Conservation (phyloP, 2,888 invertebrate genomes). For the Gasteruption jaculator region DNA sequence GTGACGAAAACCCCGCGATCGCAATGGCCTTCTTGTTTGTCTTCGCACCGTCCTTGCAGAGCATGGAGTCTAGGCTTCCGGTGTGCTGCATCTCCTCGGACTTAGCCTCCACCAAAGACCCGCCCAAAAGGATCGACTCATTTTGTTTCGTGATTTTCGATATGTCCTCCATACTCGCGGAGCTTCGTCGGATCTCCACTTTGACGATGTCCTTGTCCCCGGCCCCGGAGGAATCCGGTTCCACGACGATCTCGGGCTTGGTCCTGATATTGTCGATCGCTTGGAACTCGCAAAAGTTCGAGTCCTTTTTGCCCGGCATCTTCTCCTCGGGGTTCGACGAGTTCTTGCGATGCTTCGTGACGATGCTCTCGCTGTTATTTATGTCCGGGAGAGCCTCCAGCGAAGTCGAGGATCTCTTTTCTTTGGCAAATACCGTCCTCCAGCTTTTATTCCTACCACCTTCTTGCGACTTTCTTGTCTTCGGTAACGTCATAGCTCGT, state of each 20-base stretch:
- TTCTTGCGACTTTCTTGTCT: conserved; percentile 42
- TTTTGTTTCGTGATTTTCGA: conserved; percentile 46
- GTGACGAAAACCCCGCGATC: conserved; percentile 29
- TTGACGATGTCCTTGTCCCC: conserved; percentile 36
- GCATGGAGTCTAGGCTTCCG: conserved; percentile 47
- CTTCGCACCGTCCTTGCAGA: conserved; percentile 39
- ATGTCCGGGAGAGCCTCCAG: conserved; percentile 39
- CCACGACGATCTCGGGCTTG: conserved; percentile 42
- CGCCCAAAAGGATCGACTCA: conserved; percentile 34
- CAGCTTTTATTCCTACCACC: conserved; percentile 43
- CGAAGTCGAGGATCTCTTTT: conserved; percentile 45
- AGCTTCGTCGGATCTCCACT: conserved; percentile 45
- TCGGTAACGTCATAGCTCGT: conserved; percentile 47
- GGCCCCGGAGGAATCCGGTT: conserved; percentile 26
- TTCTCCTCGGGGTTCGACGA: conserved; percentile 42
- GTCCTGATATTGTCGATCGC: conserved; percentile 36
- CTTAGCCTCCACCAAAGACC: conserved; percentile 38
- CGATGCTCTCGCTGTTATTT: conserved; percentile 22
- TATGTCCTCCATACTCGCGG: conserved; percentile 49
- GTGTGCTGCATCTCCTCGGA: conserved; percentile 40
- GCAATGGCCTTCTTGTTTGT: conserved; percentile 27
- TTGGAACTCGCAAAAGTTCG: conserved; percentile 33
- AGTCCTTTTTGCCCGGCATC: conserved; percentile 20
- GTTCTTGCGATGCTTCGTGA: conserved; percentile 39
- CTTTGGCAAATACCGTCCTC: conserved; percentile 46